Conservation (phyloP, 2,797 vertebrate genomes). For the Notolepis coatsorum region DNA sequence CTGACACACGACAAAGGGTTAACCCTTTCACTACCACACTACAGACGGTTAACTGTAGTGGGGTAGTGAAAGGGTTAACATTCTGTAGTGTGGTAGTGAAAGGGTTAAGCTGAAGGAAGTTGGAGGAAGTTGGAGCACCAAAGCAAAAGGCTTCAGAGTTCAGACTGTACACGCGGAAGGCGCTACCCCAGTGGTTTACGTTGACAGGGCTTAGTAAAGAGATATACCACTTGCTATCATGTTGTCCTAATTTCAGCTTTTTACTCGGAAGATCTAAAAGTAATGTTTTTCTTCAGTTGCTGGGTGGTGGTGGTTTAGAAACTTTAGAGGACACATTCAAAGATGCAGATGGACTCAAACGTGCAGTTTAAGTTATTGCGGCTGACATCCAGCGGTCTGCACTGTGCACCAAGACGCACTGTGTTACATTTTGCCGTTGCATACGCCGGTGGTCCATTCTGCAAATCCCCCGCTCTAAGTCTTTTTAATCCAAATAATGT, state of each 20-base stretch:
- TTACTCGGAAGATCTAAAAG: constrained; percentile 15
- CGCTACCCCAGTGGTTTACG: too few relatives aligned
- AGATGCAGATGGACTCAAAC: constrained; percentile 41
- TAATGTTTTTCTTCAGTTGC: constrained; percentile 14
- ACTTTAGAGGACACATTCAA: constrained; percentile 46
- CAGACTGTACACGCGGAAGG: too few relatives aligned
- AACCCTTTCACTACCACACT: too few relatives aligned
- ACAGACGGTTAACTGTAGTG: too few relatives aligned
- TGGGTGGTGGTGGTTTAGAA: constrained; percentile 51
- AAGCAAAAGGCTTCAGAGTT: too few relatives aligned
- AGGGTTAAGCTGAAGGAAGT: too few relatives aligned
- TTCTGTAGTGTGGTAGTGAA: too few relatives aligned
- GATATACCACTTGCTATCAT: neutral
- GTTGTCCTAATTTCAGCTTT: neutral
- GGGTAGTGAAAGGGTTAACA: too few relatives aligned
- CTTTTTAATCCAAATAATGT: constrained; percentile 33
- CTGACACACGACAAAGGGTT: too few relatives aligned
- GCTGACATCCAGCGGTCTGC: constrained; percentile 34
- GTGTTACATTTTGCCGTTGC: constrained; percentile 42
- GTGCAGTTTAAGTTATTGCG: constrained; percentile 45
- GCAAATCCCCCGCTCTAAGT: constrained; percentile 8
- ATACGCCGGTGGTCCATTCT: constrained; percentile 26
- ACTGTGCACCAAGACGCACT: constrained; percentile 33
- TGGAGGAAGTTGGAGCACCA: too few relatives aligned
- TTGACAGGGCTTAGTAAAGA: neutral